These are phyloP conservation scores for Acipenser oxyrinchus DNA, from an alignment of 2,797 vertebrate species.

Conservation along the genomic window DNA sequence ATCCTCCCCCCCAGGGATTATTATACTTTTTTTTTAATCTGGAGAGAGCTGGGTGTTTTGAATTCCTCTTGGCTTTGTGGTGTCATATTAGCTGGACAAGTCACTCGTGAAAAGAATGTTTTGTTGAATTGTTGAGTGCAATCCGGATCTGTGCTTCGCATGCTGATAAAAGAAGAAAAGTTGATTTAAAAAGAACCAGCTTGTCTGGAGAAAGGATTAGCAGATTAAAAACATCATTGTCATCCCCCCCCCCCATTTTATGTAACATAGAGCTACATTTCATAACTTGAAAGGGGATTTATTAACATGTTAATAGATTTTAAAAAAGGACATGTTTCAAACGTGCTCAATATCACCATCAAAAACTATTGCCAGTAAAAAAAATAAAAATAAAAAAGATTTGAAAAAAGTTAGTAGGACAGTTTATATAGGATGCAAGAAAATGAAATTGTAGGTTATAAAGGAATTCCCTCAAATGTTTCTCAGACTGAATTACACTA, in stretches of 20 bases:
- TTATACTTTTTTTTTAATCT: slow-evolving; percentile 51
- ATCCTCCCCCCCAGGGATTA: slow-evolving; percentile 51
- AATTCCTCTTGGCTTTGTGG: slow-evolving; percentile 48
- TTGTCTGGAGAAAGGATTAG: slow-evolving; percentile 58
- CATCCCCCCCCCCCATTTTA: slow-evolving; percentile 37
- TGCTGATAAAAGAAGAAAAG: slow-evolving; percentile 52
- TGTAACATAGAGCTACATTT: slow-evolving; percentile 53
- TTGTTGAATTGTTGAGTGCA: slow-evolving; percentile 45
- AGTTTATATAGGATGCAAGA: too few relatives aligned
- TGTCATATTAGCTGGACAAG: slow-evolving; percentile 48
- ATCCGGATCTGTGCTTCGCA: slow-evolving; percentile 50
- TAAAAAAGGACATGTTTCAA: too few relatives aligned
- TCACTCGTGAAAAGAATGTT: slow-evolving; percentile 52
- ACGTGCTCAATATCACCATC: slow-evolving; percentile 22
- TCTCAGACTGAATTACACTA: too few relatives aligned
- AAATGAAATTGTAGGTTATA: too few relatives aligned
- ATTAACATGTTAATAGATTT: slow-evolving; percentile 43
- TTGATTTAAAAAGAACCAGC: slow-evolving; percentile 55
- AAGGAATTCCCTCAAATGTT: too few relatives aligned
- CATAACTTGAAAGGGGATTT: slow-evolving; percentile 2
- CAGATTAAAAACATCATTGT: slow-evolving; percentile 44
- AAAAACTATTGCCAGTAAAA: too few relatives aligned
- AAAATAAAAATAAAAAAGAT: too few relatives aligned
- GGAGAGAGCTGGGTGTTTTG: slow-evolving; percentile 46
- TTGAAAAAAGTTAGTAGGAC: too few relatives aligned